phyloP scores from a whole-genome alignment of 2,113 vertebrate genomes.

The crab-eating macaque (Macaca fascicularis) region T2T-MFA8v1.1 NC_088381.1:58214501-58215000 shows the following conservation, averaged over 20 bases:
- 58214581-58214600: not conserved
- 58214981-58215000: not conserved
- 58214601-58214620: not conserved
- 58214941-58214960: not conserved
- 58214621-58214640: not conserved
- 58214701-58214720: not conserved
- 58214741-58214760: not conserved
- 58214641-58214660: not conserved
- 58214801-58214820: not conserved
- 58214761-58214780: not conserved
- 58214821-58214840: not conserved
- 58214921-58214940: not conserved
- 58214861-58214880: not conserved
- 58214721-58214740: not conserved
- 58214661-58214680: not conserved
- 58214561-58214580: not conserved
- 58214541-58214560: not conserved
- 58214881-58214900: not conserved
- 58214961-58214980: not conserved
- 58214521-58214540: not conserved
- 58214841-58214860: not conserved
- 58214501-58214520: not conserved
- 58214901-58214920: not conserved
- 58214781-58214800: not conserved
- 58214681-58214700: not conserved